Evolutionary conservation across 1,140 invertebrate species (phyloP).

Genomic region (Archivesica marissinica): DNA sequence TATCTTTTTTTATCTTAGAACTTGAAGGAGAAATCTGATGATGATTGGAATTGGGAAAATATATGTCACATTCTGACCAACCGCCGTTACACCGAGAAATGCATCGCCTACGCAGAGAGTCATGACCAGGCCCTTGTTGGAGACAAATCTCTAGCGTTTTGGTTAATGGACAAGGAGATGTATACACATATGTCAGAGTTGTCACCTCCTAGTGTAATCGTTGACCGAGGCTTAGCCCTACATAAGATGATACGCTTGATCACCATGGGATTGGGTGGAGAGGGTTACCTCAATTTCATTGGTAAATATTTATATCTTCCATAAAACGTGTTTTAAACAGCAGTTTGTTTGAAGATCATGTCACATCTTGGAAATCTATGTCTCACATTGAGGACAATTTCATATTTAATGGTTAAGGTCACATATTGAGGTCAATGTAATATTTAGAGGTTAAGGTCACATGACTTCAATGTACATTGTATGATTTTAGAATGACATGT

Average conservation of each 20-base stretch:
- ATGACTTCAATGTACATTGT: too few species aligned
- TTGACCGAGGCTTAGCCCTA: constrained; percentile 96
- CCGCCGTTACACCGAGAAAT: constrained; percentile 96
- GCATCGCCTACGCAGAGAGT: constrained; percentile 98
- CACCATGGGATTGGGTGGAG: constrained; percentile 96
- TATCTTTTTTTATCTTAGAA: constrained; percentile 69
- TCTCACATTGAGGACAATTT: background rate
- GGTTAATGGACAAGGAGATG: constrained; percentile 99
- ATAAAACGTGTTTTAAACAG: too few species aligned
- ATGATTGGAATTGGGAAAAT: constrained; percentile 97
- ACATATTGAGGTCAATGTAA: too few species aligned
- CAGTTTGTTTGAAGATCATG: too few species aligned
- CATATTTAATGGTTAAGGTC: too few species aligned
- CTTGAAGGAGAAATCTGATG: constrained; percentile 90
- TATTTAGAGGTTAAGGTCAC: too few species aligned
- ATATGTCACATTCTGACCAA: constrained; percentile 98
- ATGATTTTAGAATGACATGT: too few species aligned
- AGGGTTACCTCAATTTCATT: constrained; percentile 99
- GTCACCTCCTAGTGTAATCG: constrained; percentile 88
- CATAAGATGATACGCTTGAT: constrained; percentile 99
- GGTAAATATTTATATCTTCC: too few species aligned
- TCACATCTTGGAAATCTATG: background rate
- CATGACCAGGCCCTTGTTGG: constrained; percentile 99
- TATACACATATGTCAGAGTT: constrained; percentile 96
- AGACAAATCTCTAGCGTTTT: constrained; percentile 99